Conservation (phyloP, 2,888 invertebrate genomes). For the Tanaodytes sp. region DNA sequence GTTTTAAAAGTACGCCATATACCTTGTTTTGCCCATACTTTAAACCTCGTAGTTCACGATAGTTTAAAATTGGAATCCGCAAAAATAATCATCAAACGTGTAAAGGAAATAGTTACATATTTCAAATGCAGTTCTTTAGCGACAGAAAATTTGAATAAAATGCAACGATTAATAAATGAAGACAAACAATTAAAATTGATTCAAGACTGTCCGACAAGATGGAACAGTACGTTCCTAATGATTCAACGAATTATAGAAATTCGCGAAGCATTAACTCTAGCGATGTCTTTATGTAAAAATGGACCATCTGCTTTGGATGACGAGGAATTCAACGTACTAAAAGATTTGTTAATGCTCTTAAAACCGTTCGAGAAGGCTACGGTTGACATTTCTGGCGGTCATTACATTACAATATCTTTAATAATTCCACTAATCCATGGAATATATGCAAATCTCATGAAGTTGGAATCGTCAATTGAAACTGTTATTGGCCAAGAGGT, state of each 20-base stretch:
- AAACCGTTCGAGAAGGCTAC: conserved; percentile 11
- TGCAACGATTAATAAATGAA: conserved; percentile 3
- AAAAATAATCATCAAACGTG: neutral
- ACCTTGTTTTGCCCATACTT: too few species aligned
- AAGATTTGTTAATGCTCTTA: neutral
- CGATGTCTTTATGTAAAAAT: conserved; percentile 2
- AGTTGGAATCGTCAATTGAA: too few species aligned
- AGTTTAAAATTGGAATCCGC: neutral
- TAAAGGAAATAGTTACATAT: conserved; percentile 8
- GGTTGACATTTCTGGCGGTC: conserved; percentile 1
- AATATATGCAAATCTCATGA: too few species aligned
- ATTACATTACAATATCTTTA: conserved; percentile 6
- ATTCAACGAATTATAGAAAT: neutral
- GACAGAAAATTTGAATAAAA: neutral
- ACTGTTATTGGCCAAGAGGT: too few species aligned
- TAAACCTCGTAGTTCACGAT: conserved; percentile 7
- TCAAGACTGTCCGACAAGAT: conserved; percentile 5
- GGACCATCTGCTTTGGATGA: neutral
- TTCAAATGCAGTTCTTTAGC: conserved; percentile 3
- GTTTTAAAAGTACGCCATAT: too few species aligned
- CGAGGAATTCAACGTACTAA: neutral
- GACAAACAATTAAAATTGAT: conserved; percentile 3
- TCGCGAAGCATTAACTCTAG: conserved; percentile 2
- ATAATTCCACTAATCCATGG: too few species aligned
- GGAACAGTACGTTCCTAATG: conserved; percentile 4